phyloP scores from a whole-genome alignment of 2,113 vertebrate species.

The Pantherophis guttatus region DNA sequence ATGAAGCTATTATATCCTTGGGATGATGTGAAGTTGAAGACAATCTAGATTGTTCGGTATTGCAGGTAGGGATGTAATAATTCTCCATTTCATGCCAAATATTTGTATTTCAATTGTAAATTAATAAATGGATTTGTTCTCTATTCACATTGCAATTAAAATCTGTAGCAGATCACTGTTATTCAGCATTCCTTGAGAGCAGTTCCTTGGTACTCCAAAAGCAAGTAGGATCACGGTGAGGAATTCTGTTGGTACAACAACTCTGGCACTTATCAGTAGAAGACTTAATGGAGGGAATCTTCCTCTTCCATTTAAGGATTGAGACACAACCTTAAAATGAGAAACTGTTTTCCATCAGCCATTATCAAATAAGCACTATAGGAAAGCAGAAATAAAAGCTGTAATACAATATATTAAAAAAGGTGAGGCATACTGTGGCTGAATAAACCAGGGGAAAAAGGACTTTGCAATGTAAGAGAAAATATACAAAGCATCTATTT shows the following conservation, averaged over 20 bases:
- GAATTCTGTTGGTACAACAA: neutral
- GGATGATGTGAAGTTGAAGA: slow-evolving; percentile 19
- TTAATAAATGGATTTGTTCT: neutral
- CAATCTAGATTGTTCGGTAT: no score
- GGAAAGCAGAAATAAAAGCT: neutral
- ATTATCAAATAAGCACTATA: neutral
- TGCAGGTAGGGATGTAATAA: neutral
- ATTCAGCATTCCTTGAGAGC: neutral
- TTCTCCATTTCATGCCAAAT: neutral
- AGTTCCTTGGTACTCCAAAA: neutral
- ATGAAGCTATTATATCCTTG: slow-evolving; percentile 49
- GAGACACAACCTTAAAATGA: neutral
- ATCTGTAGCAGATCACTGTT: neutral
- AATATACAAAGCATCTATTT: neutral
- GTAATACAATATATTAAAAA: neutral
- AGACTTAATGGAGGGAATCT: neutral
- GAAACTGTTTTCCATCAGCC: neutral
- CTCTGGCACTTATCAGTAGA: neutral
- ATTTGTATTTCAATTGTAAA: neutral
- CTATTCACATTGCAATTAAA: neutral
- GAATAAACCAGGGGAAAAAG: neutral
- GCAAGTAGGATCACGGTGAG: neutral
- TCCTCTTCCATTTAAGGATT: neutral
- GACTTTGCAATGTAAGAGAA: neutral
- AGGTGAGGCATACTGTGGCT: neutral